Percentiles rank a stretch among this genome's conserved stretches.
Evolutionary conservation across 2,888 invertebrate genomes (phyloP).

Genomic region (Leptopterna dolabrata): DNA sequence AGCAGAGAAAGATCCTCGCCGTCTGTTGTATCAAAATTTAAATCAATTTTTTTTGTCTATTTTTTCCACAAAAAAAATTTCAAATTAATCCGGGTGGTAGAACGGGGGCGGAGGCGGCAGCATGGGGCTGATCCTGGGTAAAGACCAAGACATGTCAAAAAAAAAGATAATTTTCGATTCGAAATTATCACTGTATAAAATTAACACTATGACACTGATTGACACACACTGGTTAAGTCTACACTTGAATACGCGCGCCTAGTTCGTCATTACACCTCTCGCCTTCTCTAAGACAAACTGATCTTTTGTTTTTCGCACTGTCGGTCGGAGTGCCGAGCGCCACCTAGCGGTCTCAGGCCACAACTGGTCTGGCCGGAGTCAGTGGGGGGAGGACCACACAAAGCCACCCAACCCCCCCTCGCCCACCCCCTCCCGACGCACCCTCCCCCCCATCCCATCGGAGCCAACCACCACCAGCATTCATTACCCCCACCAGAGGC

Average conservation of each 20-base stretch:
- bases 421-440: background rate
- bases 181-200: background rate
- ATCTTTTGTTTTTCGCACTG: constrained; percentile 56
- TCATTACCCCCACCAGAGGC: constrained; percentile 36
- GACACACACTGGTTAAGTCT: constrained; percentile 25
- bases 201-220: background rate
- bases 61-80: background rate
- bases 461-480: constrained; percentile 4
- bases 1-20: background rate
- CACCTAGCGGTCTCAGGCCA: constrained; percentile 51
- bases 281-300: constrained; percentile 53
- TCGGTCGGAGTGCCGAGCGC: constrained; percentile 50
- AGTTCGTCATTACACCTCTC: constrained; percentile 49
- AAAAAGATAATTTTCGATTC: background rate
- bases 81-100: constrained; percentile 32
- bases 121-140: background rate
- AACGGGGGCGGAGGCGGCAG: constrained; percentile 41
- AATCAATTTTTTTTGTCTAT: background rate
- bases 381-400: constrained; percentile 53
- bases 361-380: constrained; percentile 55
- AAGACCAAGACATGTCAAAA: constrained; percentile 26
- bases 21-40: background rate
- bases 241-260: constrained; percentile 40
- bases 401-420: constrained; percentile 29
- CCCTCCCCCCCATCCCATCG: background rate